These are phyloP conservation scores for Thamnophis elegans DNA, from an alignment of 2,797 vertebrate species.

Conservation along the genomic window DNA sequence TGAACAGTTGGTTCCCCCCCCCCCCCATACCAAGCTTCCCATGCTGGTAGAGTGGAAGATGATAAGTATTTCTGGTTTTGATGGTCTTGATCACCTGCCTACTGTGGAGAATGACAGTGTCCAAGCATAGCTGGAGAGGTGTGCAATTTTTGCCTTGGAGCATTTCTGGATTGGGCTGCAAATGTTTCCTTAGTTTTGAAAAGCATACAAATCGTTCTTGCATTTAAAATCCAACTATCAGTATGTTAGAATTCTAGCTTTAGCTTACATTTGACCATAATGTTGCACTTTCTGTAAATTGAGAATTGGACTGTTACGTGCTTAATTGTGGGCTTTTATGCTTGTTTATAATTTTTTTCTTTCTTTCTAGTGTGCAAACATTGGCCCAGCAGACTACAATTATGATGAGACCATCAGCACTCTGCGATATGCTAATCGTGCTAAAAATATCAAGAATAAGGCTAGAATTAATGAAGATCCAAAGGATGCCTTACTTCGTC, in stretches of 20 bases:
- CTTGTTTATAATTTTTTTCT: neutral
- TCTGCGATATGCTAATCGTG: conserved; percentile 93
- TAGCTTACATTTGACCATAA: neutral
- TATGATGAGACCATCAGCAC: conserved; percentile 99
- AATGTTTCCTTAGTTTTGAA: neutral
- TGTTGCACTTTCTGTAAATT: neutral
- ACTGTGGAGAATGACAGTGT: neutral
- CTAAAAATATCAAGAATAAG: conserved; percentile 99
- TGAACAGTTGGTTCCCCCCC: neutral
- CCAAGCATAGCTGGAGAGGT: neutral
- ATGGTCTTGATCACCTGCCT: neutral
- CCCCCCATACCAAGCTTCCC: neutral
- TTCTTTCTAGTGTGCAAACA: conserved; percentile 89
- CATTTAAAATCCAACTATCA: neutral
- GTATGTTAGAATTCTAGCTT: neutral
- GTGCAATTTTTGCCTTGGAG: neutral
- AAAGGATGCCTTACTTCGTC: conserved; percentile 92
- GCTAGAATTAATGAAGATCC: conserved; percentile 98
- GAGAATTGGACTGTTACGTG: neutral
- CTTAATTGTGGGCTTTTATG: neutral
- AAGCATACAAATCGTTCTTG: neutral
- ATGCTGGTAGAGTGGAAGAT: neutral
- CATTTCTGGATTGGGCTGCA: neutral
- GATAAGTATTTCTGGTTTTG: neutral
- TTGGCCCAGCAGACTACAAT: conserved; percentile 98